Base-by-base conservation (phyloP, 2,797 vertebrate genomes). In the Rhinophrynus dorsalis region DNA sequence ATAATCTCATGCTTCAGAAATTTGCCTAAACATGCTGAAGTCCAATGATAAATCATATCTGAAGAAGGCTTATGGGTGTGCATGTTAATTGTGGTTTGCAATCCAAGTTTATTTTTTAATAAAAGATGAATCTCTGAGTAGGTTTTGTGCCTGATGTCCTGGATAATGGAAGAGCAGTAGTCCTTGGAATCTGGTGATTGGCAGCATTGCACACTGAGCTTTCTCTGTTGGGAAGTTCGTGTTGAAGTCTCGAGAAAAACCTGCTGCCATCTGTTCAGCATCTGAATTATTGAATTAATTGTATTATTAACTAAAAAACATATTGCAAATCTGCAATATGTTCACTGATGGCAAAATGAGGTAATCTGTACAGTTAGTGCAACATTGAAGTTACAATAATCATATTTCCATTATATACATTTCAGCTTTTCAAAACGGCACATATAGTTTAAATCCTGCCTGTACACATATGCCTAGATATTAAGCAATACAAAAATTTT, bases 301-400 rank as follows among this genome's bases (percentile, higher is more conserved):
- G 13, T 37, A 45, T 23, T 23, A 40, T 38, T 11, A 7, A 50
- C 30, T 29, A 23, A 58, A 50, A n/a, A 56, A 54, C 8, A 12
- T 51, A 42, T 47, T 52, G 32, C 44, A 18, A 32, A 32, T 17
- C 35, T 5, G 24, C 7, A 30, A 17, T 10, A 42, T 51, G n/a
- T 15, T 12, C 47, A 51, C 47, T 13, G 4, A 51, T 51, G 24
- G 47, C 47, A 51, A 24, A 13, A 38, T 38, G 24, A 68, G 56
- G 47, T 61, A 54, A 61, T 44, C 57, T 61, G 44, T 58, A 68
- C 27, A 68, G 54, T 60, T 51, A 68, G 56, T 60, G 67, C 56
- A 68, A 68, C 56, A 52, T 32, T 8, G 0, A 37, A 21, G 2
- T 23, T 32, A 32, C 23, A 45, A 33, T 26, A 18, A 30, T 32